These are phyloP conservation scores for Acinonyx jubatus DNA, from an alignment of 2,113 vertebrate species.

Conservation along the genomic window DNA sequence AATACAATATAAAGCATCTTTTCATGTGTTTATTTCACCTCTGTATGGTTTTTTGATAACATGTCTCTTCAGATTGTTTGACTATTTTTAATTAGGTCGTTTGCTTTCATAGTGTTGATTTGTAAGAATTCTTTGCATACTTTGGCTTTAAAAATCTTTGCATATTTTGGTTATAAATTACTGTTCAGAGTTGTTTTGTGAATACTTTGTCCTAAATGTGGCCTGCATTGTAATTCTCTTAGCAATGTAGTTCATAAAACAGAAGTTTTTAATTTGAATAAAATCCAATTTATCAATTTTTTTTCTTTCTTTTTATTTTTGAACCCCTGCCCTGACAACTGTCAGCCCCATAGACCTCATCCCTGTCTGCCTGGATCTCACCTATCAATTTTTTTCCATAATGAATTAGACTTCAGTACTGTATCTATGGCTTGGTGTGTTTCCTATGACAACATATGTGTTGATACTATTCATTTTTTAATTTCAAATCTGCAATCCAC, in stretches of 20 bases:
- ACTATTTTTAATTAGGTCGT: not conserved
- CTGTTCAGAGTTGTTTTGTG: not conserved
- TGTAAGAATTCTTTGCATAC: not conserved
- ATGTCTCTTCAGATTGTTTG: not conserved
- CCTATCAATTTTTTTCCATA: not conserved
- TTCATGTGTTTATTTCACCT: not conserved
- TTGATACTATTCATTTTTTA: not conserved
- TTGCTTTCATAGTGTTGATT: not conserved
- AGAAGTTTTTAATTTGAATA: too few relatives aligned
- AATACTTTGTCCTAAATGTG: not conserved
- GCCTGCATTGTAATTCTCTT: not conserved
- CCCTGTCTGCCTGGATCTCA: not conserved
- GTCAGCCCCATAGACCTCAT: not conserved
- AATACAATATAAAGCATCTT: not conserved
- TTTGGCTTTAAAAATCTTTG: not conserved
- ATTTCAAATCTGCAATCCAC: not conserved
- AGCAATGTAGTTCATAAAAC: not conserved
- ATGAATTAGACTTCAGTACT: not conserved
- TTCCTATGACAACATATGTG: not conserved
- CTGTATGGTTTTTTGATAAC: not conserved
- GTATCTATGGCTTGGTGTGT: not conserved
- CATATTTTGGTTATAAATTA: not conserved
- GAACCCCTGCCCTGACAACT: not conserved
- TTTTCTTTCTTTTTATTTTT: not conserved
- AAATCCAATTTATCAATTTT: too few relatives aligned